These are phyloP conservation scores for Phengaris alcon DNA, from an alignment of 2,888 invertebrate species.

Conservation along the genomic window DNA sequence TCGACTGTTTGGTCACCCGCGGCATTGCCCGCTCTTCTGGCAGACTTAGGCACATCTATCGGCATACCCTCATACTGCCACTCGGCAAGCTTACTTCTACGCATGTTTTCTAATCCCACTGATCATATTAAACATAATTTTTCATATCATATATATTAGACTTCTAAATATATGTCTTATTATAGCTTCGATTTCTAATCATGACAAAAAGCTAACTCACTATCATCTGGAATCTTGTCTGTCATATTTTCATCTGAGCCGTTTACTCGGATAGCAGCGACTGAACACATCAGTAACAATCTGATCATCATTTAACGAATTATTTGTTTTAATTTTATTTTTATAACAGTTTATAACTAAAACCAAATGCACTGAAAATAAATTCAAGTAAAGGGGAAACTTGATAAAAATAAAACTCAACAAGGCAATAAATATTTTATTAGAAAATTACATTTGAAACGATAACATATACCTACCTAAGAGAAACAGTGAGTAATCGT, in stretches of 20 bases:
- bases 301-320: not conserved
- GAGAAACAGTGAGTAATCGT: conserved; percentile 29
- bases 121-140: not conserved
- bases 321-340: not conserved
- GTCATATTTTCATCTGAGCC: conserved; percentile 2
- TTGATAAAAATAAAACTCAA: conserved; percentile 36
- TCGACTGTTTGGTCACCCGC: conserved; percentile 15
- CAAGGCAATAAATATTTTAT: conserved; percentile 39
- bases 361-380: not conserved
- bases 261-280: not conserved
- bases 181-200: not conserved
- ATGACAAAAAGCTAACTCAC: conserved; percentile 38
- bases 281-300: not conserved
- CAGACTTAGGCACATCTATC: conserved; percentile 46
- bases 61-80: conserved; percentile 57
- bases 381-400: not conserved
- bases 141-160: too few species aligned
- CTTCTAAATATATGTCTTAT: too few species aligned
- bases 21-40: conserved; percentile 33
- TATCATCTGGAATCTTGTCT: conserved; percentile 40
- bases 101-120: conserved; percentile 34
- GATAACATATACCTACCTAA: conserved; percentile 19
- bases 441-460: conserved; percentile 30
- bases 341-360: not conserved
- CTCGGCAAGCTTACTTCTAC: conserved; percentile 37